Conservation (phyloP, 2,113 vertebrate species). For the Centropus unirufus region DNA sequence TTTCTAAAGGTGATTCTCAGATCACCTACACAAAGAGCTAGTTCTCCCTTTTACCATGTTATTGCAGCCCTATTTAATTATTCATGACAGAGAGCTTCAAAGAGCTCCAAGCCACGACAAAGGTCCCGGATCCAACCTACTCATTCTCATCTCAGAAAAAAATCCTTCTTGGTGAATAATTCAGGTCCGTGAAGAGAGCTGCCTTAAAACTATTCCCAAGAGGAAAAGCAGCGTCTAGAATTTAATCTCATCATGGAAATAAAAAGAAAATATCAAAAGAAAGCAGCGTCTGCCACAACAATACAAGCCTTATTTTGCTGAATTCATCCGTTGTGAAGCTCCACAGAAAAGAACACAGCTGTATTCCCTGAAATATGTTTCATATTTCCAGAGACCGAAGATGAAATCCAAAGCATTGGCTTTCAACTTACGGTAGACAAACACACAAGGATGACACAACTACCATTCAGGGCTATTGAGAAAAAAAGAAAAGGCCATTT, state of each 20-base stretch:
- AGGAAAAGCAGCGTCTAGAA: conserved; percentile 16
- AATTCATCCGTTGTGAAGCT: conserved; percentile 16
- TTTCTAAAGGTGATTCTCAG: conserved; percentile 3
- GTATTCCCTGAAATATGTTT: conserved; percentile 45
- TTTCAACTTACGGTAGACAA: neutral
- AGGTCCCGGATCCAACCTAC: neutral
- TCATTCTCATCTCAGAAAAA: neutral
- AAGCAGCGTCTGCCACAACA: neutral
- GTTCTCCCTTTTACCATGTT: neutral
- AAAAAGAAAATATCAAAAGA: conserved; percentile 40
- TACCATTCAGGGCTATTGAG: neutral
- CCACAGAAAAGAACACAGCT: conserved; percentile 23
- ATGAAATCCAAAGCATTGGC: neutral
- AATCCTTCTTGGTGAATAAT: conserved; percentile 30
- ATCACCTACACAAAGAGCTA: conserved; percentile 28
- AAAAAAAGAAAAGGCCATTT: neutral
- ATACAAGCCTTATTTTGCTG: conserved; percentile 21
- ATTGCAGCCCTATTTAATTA: conserved; percentile 40
- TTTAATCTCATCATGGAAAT: conserved; percentile 53
- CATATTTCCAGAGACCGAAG: neutral
- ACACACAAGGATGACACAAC: conserved; percentile 27
- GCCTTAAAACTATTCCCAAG: conserved; percentile 34
- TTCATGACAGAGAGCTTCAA: conserved; percentile 54
- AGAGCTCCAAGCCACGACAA: conserved; percentile 26
- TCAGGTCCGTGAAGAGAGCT: conserved; percentile 12